Base-by-base conservation (phyloP, 1,140 invertebrate genomes). In the Frieseomelitta varia region DNA sequence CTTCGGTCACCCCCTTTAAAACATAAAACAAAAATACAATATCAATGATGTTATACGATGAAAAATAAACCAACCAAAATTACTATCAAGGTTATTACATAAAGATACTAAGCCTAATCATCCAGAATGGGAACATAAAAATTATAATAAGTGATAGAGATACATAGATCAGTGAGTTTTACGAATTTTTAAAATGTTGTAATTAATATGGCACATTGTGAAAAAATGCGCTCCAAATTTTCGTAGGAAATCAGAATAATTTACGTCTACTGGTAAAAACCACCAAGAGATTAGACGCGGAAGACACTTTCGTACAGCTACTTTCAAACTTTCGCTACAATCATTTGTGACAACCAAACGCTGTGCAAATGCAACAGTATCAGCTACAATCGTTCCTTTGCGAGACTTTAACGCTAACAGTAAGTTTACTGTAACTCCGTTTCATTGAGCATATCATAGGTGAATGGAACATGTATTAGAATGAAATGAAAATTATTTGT, bases 1-100 rank as follows among this genome's bases (percentile, higher is more conserved):
- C 90, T 89, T 91, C 81, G 84, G 85, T 93, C 91, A 93, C 90
- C 91, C 91, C 89, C 91, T 94, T 87, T 30, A 85, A 63, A 84
- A 83, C 72, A 67, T 14, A 55, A 24, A 85, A 80, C 61, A 76
- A 74, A 76, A 69, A 75, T 51, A 21, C 55, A 39, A 58, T 1
- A 56, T 61, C 4, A 71, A 2, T 68, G 19, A 24, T 17, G 63
- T 14, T 14, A 17, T 61, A n/a, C 10, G 10, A 63, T 2, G 17
- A 56, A 47, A 47, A 47, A 47, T 15, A 34, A 61, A 34, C 30
- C 14, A 88, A 55, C n/a, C 24, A 67, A 79, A 34, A 80, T 83
- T 84, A 68, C 73, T 79, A 78, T 19, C 30, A 19, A 27, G 15
- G 6, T 72, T 63, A 61, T 84, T 63, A 68, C 76, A 79, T 79